phyloP scores from a whole-genome alignment of 2,113 vertebrate genomes.

The Furnarius figulus region DNA sequence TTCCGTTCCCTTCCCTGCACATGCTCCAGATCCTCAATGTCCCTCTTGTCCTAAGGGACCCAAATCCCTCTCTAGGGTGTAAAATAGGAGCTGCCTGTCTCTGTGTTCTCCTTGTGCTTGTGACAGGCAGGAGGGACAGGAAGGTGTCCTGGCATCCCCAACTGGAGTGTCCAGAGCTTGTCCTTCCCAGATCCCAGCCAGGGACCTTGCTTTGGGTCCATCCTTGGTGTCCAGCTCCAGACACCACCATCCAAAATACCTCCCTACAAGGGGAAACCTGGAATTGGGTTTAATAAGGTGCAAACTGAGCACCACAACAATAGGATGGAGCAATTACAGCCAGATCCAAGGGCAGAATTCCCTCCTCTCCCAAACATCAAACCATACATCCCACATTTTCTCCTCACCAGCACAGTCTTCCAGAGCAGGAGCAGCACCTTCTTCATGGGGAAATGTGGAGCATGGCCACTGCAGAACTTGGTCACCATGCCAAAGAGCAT shows the following conservation, averaged over 20 bases:
- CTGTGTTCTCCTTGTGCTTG: not conserved
- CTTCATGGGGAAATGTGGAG: conserved; percentile 97
- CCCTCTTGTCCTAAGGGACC: not conserved
- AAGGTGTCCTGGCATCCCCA: not conserved
- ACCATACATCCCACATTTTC: rapidly evolving
- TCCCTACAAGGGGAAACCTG: not conserved
- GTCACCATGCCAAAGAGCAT: conserved; percentile 97
- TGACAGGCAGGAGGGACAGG: not conserved
- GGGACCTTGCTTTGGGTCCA: not conserved
- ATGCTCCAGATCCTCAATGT: rapidly evolving
- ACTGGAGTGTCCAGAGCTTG: not conserved
- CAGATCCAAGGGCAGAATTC: not conserved
- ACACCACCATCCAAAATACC: not conserved
- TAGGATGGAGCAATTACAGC: not conserved
- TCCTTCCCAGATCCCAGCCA: not conserved
- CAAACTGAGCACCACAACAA: not conserved
- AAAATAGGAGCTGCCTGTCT: not conserved
- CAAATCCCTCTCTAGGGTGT: not conserved
- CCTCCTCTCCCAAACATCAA: not conserved
- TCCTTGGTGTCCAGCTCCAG: not conserved
- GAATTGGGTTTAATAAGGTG: rapidly evolving
- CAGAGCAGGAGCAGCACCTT: conserved; percentile 95
- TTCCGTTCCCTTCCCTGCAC: not conserved
- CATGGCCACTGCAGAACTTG: conserved; percentile 96
- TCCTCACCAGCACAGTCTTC: conserved; percentile 94